A percentile compares a stretch with the other conserved stretches of the same genome.
These are phyloP conservation scores for Paracanthobrama guichenoti DNA, from an alignment of 2,113 vertebrate genomes.

Conservation along the genomic window DNA sequence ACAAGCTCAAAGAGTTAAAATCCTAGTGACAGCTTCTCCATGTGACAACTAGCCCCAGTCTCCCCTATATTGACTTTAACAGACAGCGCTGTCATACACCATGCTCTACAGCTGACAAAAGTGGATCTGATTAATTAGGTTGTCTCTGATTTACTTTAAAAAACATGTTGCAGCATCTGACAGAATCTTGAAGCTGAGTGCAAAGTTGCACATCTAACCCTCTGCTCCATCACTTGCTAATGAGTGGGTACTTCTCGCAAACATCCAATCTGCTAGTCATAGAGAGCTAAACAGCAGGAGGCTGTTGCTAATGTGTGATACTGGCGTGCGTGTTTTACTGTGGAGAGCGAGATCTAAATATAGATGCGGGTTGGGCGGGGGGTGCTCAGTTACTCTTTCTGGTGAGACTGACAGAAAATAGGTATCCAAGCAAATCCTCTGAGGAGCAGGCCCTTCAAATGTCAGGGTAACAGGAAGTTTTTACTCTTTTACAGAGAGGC, in stretches of 20 bases:
- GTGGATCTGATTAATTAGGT: slow-evolving; percentile 29
- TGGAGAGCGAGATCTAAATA: slow-evolving; percentile 61
- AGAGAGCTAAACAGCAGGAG: slow-evolving; percentile 39
- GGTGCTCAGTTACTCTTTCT: slow-evolving; percentile 58
- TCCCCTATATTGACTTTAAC: background rate
- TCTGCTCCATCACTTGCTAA: slow-evolving; percentile 30
- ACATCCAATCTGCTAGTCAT: slow-evolving; percentile 41
- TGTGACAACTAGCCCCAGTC: background rate
- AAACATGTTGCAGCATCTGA: slow-evolving; percentile 7
- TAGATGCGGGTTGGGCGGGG: slow-evolving; percentile 56
- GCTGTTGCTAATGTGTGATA: slow-evolving; percentile 48
- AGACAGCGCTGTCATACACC: background rate
- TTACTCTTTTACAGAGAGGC: slow-evolving; percentile 29
- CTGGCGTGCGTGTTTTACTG: slow-evolving; percentile 31
- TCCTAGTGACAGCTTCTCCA: background rate
- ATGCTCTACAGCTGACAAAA: background rate
- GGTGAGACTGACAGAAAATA: slow-evolving; percentile 65
- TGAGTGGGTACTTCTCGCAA: slow-evolving; percentile 46
- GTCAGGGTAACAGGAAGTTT: slow-evolving; percentile 46
- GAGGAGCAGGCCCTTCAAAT: slow-evolving; percentile 45
- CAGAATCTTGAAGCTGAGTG: slow-evolving; percentile 21
- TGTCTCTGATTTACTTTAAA: background rate
- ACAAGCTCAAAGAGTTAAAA: background rate
- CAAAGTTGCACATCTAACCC: slow-evolving; percentile 13
- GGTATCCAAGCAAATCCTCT: slow-evolving; percentile 45